These are phyloP conservation scores for Ditula angustiorana DNA, from an alignment of 2,888 invertebrate species.

Conservation along the genomic window DNA sequence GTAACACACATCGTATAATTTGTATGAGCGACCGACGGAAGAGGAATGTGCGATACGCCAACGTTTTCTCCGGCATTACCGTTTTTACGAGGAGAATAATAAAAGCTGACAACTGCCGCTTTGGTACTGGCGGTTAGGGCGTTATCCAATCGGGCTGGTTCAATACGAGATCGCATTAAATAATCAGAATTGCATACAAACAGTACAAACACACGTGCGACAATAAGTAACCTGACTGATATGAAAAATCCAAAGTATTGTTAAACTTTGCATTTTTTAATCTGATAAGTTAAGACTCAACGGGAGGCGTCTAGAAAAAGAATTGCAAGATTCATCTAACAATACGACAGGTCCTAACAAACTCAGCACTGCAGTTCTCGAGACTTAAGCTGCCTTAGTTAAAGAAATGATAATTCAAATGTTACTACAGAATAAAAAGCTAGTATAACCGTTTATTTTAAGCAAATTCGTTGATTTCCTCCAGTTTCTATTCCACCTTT, in stretches of 20 bases:
- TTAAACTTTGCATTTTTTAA: too few species aligned
- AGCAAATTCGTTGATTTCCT: too few species aligned
- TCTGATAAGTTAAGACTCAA: too few species aligned
- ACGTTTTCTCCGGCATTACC: conserved; percentile 70
- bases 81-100: conserved; percentile 70
- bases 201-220: conserved; percentile 61
- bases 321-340: too few species aligned
- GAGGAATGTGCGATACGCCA: conserved; percentile 78
- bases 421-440: too few species aligned
- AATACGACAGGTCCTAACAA: too few species aligned
- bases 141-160: conserved; percentile 55
- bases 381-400: too few species aligned
- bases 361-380: too few species aligned
- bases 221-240: conserved; percentile 57
- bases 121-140: conserved; percentile 65
- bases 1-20: conserved; percentile 82
- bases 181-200: conserved; percentile 66
- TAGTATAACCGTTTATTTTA: too few species aligned
- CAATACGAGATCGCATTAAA: conserved; percentile 78
- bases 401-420: too few species aligned
- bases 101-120: conserved; percentile 65
- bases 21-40: conserved; percentile 77
- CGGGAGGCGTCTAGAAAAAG: too few species aligned
- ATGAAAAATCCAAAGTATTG: not conserved
- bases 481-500: too few species aligned